Conservation (phyloP, 1,140 invertebrate species). For the Gonatopus flavifemur region DNA sequence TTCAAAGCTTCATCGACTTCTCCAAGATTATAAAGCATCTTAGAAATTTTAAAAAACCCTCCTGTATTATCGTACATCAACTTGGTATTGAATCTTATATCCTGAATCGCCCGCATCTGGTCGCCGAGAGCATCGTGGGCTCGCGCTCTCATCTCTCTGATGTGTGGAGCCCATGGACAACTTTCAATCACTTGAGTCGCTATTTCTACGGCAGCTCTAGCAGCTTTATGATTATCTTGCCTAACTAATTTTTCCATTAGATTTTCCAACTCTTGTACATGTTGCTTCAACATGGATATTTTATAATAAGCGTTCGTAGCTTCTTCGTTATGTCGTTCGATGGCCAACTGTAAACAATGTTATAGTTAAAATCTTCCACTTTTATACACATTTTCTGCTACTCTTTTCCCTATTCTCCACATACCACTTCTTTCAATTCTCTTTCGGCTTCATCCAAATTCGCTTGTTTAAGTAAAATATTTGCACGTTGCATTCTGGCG, state of each 20-base stretch:
- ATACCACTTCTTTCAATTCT: slow-evolving; percentile 85
- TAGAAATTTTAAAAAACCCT: slow-evolving; percentile 82
- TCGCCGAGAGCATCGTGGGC: slow-evolving; percentile 82
- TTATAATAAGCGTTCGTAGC: slow-evolving; percentile 67
- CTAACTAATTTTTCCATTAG: neutral
- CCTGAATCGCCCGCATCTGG: slow-evolving; percentile 82
- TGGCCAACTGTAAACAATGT: slow-evolving; percentile 64
- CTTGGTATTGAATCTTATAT: slow-evolving; percentile 88
- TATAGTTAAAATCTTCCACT: slow-evolving; percentile 7
- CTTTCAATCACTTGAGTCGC: slow-evolving; percentile 79
- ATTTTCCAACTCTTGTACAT: slow-evolving; percentile 58
- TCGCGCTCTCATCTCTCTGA: slow-evolving; percentile 85
- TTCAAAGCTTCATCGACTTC: slow-evolving; percentile 88
- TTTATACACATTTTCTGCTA: too few species aligned
- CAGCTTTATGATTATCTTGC: neutral
- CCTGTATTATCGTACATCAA: slow-evolving; percentile 89
- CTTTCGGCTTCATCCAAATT: slow-evolving; percentile 77
- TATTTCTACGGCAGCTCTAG: slow-evolving; percentile 66
- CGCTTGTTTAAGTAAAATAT: slow-evolving; percentile 87
- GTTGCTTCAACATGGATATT: slow-evolving; percentile 67
- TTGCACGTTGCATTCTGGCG: slow-evolving; percentile 84
- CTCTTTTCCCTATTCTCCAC: too few species aligned
- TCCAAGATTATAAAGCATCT: slow-evolving; percentile 86
- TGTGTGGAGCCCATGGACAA: slow-evolving; percentile 84
- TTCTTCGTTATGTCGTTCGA: slow-evolving; percentile 78